Base-by-base conservation (phyloP, 2,797 vertebrate species). In the Falco novaeseelandiae region DNA sequence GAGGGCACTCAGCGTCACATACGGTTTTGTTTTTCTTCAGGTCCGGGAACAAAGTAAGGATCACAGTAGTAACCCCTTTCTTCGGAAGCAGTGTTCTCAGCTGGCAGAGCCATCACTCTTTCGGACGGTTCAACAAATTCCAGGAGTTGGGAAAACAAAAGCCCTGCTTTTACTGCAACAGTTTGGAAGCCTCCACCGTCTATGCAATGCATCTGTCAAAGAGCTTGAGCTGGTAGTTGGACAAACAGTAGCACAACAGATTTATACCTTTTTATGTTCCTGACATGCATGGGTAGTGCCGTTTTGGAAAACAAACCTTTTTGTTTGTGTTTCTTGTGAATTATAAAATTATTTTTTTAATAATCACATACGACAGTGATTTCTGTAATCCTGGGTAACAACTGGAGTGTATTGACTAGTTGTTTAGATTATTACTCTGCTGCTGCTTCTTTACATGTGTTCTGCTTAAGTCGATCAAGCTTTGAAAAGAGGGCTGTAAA, bases 71-170 rank as follows among this genome's bases (percentile, higher is more conserved):
- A 99, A 99, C 92, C 99, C 99, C 2, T 99, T 99, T 79, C 90
- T 98, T 17, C 92, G 72, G 44, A 98, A 87, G 78, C 98, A 81
- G 19, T 69, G 78, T 1, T 74, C 97, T 10, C 91, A 48, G 69
- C 94, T 98, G 19, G 74, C 97, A 6, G 99, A 99, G 67, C 93
- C 98, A 0, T 90, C 97, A 9, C 74, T 99, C 42, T 94, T 99
- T 48, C 97, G 94, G 51, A 92, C 98, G 0, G 98, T 99, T 36
- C 99, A 99, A 91, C 98, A 97, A 77, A 98, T 99, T 46, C 99
- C 99, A 13, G 99, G 98, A 4, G 98, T 99, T 5, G 99, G 99
- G 4, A 98, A 96, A 87, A 97, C 98, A 14, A 99, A 99, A 97
- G 99, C 99, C 40, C 84, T 97, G 67, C 98, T 98, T 8, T 96